Conservation (phyloP, 2,888 invertebrate species). For the Merodon equestris region DNA sequence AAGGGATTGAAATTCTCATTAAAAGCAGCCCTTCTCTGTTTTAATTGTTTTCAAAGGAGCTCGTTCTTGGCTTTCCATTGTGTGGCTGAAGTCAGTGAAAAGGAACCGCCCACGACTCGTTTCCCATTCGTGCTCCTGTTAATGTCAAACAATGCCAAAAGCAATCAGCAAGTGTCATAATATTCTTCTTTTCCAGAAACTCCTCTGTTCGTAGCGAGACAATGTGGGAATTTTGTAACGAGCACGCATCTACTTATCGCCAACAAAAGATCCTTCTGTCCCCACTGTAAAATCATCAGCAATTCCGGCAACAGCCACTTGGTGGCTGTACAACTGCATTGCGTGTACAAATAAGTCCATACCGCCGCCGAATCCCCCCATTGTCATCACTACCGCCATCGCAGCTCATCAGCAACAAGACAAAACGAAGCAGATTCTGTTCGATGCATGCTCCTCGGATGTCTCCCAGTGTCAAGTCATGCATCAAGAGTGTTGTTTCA, state of each 20-base stretch:
- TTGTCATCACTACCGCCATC: slow-evolving; percentile 1
- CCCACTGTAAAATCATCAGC: neutral
- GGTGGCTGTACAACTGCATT: slow-evolving; percentile 48
- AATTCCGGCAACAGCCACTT: slow-evolving; percentile 32
- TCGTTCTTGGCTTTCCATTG: neutral
- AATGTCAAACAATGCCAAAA: slow-evolving; percentile 32
- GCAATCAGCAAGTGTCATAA: slow-evolving; percentile 42
- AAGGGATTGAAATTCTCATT: too few relatives aligned
- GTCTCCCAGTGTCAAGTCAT: slow-evolving; percentile 62
- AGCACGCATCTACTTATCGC: slow-evolving; percentile 41
- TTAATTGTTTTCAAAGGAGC: too few relatives aligned
- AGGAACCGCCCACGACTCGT: too few relatives aligned
- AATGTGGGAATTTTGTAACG: slow-evolving; percentile 49
- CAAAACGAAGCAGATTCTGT: slow-evolving; percentile 19
- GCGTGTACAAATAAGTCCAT: slow-evolving; percentile 54
- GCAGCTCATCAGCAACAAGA: neutral
- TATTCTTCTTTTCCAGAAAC: slow-evolving; percentile 8
- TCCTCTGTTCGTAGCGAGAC: slow-evolving; percentile 37
- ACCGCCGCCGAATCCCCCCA: too few relatives aligned
- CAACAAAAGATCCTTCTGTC: slow-evolving; percentile 49
- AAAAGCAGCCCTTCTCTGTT: too few relatives aligned
- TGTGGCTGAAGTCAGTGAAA: too few relatives aligned
- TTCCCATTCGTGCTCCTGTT: neutral
- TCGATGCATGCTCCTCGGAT: slow-evolving; percentile 40
- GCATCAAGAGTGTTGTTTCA: slow-evolving; percentile 54